These are phyloP conservation scores for Argya squamiceps DNA, from an alignment of 2,797 vertebrate species.

Conservation along the genomic window DNA sequence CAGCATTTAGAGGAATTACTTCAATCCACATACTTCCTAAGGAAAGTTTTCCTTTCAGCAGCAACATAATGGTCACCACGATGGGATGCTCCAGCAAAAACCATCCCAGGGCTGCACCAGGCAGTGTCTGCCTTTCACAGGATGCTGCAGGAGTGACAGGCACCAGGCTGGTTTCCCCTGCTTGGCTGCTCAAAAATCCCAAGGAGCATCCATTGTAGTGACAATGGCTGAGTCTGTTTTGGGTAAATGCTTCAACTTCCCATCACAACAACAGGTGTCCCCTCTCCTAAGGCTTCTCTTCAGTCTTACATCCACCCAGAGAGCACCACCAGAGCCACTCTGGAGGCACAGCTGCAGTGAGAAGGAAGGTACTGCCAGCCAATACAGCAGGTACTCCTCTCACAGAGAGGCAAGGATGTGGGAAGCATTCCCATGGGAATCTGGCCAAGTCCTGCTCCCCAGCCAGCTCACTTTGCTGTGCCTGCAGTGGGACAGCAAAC, in stretches of 20 bases:
- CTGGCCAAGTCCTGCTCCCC: background rate
- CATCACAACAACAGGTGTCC: background rate
- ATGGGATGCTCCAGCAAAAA: background rate
- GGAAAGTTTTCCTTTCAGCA: background rate
- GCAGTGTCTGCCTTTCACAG: background rate
- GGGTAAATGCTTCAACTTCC: background rate
- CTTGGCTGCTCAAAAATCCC: background rate
- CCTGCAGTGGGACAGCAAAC: background rate
- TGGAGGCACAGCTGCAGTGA: background rate
- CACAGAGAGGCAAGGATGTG: background rate
- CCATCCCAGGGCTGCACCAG: background rate
- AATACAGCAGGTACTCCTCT: background rate
- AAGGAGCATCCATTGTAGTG: background rate
- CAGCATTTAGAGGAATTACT: background rate
- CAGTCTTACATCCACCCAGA: fast-evolving
- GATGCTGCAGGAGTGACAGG: background rate
- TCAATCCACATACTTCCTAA: background rate
- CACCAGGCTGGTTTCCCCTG: background rate
- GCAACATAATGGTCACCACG: background rate
- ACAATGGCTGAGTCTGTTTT: background rate
- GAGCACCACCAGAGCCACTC: fast-evolving
- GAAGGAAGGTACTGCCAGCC: no score
- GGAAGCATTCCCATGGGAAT: background rate
- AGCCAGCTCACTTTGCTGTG: no score
- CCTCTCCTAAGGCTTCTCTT: background rate